phyloP scores from a whole-genome alignment of 23 tunicate genomes.

The Trididemnum miniatum region DNA sequence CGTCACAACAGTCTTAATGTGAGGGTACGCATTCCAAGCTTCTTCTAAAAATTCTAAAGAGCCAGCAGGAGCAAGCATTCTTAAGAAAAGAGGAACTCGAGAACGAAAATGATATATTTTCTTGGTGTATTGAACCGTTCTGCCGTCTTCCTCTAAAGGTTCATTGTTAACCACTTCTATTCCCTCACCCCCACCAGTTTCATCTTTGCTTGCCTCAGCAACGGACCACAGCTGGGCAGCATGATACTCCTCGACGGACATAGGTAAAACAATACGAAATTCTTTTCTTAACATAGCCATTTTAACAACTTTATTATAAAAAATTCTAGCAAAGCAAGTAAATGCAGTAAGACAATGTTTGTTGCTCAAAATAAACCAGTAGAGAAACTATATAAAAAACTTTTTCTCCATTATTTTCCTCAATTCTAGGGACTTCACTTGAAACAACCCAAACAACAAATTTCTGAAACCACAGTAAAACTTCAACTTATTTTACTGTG shows the following conservation, averaged over 20 bases:
- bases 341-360: too few relatives aligned
- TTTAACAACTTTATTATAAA: not conserved
- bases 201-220: slow-evolving; percentile 89
- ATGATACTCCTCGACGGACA: slow-evolving; percentile 78
- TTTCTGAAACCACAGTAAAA: too few relatives aligned
- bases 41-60: slow-evolving; percentile 51
- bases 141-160: slow-evolving; percentile 55
- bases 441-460: too few relatives aligned
- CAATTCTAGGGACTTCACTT: too few relatives aligned
- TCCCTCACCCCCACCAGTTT: slow-evolving; percentile 97
- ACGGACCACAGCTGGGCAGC: slow-evolving; percentile 76
- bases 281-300: slow-evolving; percentile 69
- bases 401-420: too few relatives aligned
- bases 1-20: slow-evolving; percentile 78
- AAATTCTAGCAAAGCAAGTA: too few relatives aligned
- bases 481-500: too few relatives aligned
- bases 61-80: slow-evolving; percentile 44
- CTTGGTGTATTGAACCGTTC: slow-evolving; percentile 63
- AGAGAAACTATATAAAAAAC: too few relatives aligned
- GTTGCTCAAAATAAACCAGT: too few relatives aligned
- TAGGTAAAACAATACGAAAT: slow-evolving; percentile 64
- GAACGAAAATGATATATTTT: slow-evolving; percentile 66
- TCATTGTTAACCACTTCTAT: slow-evolving; percentile 63
- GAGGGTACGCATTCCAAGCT: slow-evolving; percentile 90
- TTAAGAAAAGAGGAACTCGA: slow-evolving; percentile 48